Conservation (phyloP, 1,140 invertebrate genomes). For the Apis dorsata region DNA sequence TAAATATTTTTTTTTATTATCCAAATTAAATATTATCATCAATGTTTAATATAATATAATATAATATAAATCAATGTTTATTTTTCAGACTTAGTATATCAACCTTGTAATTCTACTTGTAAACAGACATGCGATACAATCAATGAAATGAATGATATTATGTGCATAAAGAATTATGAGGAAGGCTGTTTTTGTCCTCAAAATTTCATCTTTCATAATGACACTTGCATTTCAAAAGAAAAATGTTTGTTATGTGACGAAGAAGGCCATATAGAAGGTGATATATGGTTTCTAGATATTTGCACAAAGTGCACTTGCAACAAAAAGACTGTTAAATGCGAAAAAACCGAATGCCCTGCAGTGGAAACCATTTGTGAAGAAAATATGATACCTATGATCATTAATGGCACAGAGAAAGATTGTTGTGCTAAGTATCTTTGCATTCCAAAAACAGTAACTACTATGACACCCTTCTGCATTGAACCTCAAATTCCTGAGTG, state of each 20-base stretch:
- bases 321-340: slow-evolving; percentile 80
- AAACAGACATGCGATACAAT: slow-evolving; percentile 85
- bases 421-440: slow-evolving; percentile 87
- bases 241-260: slow-evolving; percentile 85
- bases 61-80: not conserved
- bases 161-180: slow-evolving; percentile 79
- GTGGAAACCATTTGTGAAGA: slow-evolving; percentile 82
- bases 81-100: slow-evolving; percentile 82
- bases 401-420: slow-evolving; percentile 80
- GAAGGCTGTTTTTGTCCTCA: slow-evolving; percentile 93
- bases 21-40: not conserved
- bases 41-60: too few species aligned
- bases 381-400: slow-evolving; percentile 79
- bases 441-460: slow-evolving; percentile 76
- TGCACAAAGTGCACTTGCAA: slow-evolving; percentile 89
- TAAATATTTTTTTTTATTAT: slow-evolving; percentile 52
- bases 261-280: slow-evolving; percentile 83
- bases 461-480: slow-evolving; percentile 80
- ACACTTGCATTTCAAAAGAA: slow-evolving; percentile 74
- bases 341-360: slow-evolving; percentile 81
- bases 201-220: slow-evolving; percentile 81
- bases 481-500: slow-evolving; percentile 84
- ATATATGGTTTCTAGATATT: slow-evolving; percentile 84
- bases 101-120: slow-evolving; percentile 85
- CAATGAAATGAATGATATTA: slow-evolving; percentile 64